phyloP scores from a whole-genome alignment of 2,888 invertebrate genomes.

The Pheosia tremula region DNA sequence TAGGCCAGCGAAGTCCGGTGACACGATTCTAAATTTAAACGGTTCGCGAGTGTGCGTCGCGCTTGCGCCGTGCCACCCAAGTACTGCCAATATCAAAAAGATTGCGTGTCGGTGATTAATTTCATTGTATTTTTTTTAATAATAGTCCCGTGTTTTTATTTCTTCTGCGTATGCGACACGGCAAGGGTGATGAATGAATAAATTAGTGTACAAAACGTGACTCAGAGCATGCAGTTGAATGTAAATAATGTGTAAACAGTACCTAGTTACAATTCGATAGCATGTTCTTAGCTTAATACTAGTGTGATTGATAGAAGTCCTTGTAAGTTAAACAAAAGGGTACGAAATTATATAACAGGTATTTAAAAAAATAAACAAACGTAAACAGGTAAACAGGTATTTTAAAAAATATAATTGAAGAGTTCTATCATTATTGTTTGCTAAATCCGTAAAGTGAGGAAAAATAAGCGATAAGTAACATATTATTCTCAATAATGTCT shows the following conservation, averaged over 20 bases:
- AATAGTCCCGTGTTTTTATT: slow-evolving; percentile 26
- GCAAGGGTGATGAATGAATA: slow-evolving; percentile 23
- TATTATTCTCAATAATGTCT: too few relatives aligned
- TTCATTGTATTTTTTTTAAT: slow-evolving; percentile 24
- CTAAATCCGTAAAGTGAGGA: too few relatives aligned
- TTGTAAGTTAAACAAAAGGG: not conserved
- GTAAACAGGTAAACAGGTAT: too few relatives aligned
- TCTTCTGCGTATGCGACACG: slow-evolving; percentile 10
- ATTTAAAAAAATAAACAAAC: too few relatives aligned
- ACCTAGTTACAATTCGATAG: not conserved
- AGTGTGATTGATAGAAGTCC: slow-evolving; percentile 13
- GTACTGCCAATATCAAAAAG: slow-evolving; percentile 56
- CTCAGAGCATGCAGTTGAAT: slow-evolving; percentile 28
- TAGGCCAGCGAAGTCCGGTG: slow-evolving; percentile 72
- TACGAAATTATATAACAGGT: too few relatives aligned
- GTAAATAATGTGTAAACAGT: slow-evolving; percentile 15
- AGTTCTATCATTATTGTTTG: too few relatives aligned
- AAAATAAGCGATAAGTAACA: too few relatives aligned
- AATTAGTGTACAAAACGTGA: slow-evolving; percentile 29
- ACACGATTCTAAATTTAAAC: slow-evolving; percentile 77
- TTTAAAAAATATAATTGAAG: too few relatives aligned
- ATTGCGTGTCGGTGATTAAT: slow-evolving; percentile 45
- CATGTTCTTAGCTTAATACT: slow-evolving; percentile 8
- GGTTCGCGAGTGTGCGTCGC: slow-evolving; percentile 60
- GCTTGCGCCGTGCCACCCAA: slow-evolving; percentile 65